Evolutionary conservation across 1,140 invertebrate genomes (phyloP).

Genomic region (Mercenaria mercenaria): DNA sequence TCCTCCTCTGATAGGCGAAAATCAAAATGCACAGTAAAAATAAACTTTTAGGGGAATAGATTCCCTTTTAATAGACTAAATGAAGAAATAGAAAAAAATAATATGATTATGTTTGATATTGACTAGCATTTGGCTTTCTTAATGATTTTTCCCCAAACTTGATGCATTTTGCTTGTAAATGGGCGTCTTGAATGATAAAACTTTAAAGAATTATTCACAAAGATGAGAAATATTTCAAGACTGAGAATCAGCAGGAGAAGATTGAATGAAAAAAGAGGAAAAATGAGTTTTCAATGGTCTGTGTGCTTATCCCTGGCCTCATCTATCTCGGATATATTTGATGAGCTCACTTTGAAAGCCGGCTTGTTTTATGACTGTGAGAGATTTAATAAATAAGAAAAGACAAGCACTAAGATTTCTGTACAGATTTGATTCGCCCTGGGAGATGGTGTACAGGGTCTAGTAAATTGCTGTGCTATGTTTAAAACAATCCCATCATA

Average conservation of each 20-base stretch:
- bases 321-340: not conserved
- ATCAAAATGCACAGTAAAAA: too few species aligned
- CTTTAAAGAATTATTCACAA: not conserved
- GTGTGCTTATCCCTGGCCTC: not conserved
- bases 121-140: too few species aligned
- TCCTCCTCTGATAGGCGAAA: too few species aligned
- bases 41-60: too few species aligned
- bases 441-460: not conserved
- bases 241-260: not conserved
- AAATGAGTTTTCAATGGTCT: not conserved
- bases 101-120: too few species aligned
- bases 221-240: not conserved
- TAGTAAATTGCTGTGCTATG: slow-evolving; percentile 33
- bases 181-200: not conserved
- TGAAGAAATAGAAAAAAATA: too few species aligned
- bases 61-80: too few species aligned
- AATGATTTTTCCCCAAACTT: not conserved
- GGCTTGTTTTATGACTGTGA: slow-evolving; percentile 1
- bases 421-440: slow-evolving; percentile 29
- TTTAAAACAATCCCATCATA: slow-evolving; percentile 28
- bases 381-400: slow-evolving; percentile 36
- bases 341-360: not conserved
- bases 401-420: slow-evolving; percentile 42
- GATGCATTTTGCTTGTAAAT: not conserved
- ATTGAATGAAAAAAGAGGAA: not conserved